Base-by-base conservation (phyloP, 2,113 vertebrate genomes). In the Apodemus sylvaticus region DNA sequence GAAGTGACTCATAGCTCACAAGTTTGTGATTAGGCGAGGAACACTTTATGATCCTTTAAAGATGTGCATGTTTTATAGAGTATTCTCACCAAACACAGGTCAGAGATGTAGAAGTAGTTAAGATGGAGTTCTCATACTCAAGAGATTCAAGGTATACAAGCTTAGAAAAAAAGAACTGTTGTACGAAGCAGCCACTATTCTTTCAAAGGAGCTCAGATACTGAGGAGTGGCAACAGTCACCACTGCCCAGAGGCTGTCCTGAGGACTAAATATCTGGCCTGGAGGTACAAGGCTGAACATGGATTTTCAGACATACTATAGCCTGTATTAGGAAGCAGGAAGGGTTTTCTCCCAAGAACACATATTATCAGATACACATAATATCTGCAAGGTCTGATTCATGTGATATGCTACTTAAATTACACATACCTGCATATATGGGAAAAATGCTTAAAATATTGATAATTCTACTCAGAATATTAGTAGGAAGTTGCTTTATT, bases 11-110 rank as follows among this genome's bases (percentile, higher is more conserved):
- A 31, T 60, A 73, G 55, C 36, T 96, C 81, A 83, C 53, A 68
- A 55, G n/a, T 94, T 92, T 94, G 81, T 77, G 79, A 79, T 95
- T 83, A 95, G 14, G 29, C 1, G 5, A 93, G 20, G 29, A 77
- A 12, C 34, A 42, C 53, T 92, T 91, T 94, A 86, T 45, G 64
- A 55, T 64, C 24, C 16, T 45, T 60, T 82, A 95, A 76, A 89
- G 92, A 82, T 42, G 17, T 83, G 24, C 0, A 20, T 91, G 42
- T 97, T 96, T 95, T 89, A 48, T 22, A 94, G 78, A 91, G 34
- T 71, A 14, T 81, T 77, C 6, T 66, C 17, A 83, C n/a, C 60
- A 76, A 42, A 94, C 66, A 45, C 81, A 36, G 88, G 22, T 58
- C 87, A 74, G 74, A 70, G 20, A 83, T 53, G 14, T 9, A 60